Evolutionary conservation across 2,888 invertebrate genomes (phyloP).

Genomic region (Tuta absoluta): DNA sequence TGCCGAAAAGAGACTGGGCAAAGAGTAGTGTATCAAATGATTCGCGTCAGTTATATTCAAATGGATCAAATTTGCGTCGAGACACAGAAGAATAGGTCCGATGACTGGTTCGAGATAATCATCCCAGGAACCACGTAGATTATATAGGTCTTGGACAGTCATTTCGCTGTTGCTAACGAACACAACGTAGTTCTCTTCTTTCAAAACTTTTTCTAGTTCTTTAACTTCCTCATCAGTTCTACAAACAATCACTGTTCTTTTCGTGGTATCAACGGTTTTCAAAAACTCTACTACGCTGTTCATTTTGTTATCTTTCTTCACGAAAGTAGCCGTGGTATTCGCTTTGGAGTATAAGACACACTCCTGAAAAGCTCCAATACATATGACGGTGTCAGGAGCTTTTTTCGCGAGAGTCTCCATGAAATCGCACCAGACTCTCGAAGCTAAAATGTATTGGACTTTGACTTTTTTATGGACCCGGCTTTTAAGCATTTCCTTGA

Average conservation of each 20-base stretch:
- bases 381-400: constrained; percentile 82
- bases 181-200: constrained; percentile 46
- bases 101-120: constrained; percentile 63
- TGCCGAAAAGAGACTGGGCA: constrained; percentile 83
- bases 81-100: constrained; percentile 83
- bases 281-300: constrained; percentile 73
- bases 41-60: constrained; percentile 84
- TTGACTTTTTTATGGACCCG: constrained; percentile 65
- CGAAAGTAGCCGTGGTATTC: constrained; percentile 61
- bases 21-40: constrained; percentile 86
- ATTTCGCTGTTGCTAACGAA: constrained; percentile 60
- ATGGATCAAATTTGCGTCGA: constrained; percentile 84
- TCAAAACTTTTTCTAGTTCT: constrained; percentile 52
- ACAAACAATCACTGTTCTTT: constrained; percentile 84
- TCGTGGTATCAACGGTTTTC: constrained; percentile 61
- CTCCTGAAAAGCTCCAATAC: constrained; percentile 87
- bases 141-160: constrained; percentile 66
- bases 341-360: constrained; percentile 86
- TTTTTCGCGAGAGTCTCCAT: constrained; percentile 79
- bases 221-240: constrained; percentile 79
- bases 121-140: constrained; percentile 61
- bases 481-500: constrained; percentile 67
- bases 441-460: constrained; percentile 82
- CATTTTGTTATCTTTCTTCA: constrained; percentile 67
- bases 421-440: constrained; percentile 83